These are phyloP conservation scores for Prietella phreatophila DNA, from an alignment of 2,113 vertebrate genomes.

Conservation along the genomic window DNA sequence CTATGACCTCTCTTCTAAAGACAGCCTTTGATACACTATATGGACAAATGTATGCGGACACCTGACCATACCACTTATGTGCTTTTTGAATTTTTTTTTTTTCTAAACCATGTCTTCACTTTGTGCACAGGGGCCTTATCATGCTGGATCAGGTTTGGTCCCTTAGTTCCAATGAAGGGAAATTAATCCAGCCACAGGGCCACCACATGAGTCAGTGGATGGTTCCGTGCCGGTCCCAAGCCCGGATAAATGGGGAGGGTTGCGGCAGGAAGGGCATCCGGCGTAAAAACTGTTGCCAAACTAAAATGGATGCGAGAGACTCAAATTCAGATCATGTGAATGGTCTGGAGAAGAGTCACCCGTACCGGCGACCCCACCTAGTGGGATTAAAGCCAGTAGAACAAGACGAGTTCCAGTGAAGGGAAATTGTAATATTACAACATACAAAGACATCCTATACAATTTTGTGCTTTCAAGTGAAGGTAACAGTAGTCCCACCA, in stretches of 20 bases:
- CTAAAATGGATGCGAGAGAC: too few species aligned
- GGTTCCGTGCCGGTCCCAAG: too few species aligned
- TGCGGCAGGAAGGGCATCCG: too few species aligned
- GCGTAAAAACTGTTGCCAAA: too few species aligned
- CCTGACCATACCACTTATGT: not conserved
- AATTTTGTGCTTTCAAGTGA: not conserved
- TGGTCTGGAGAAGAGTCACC: too few species aligned
- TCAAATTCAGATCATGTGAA: too few species aligned
- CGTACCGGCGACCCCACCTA: too few species aligned
- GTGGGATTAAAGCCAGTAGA: too few species aligned
- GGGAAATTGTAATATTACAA: not conserved
- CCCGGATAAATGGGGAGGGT: too few species aligned
- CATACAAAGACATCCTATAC: not conserved
- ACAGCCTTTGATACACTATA: not conserved
- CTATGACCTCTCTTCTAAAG: slow-evolving; percentile 14
- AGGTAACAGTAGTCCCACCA: slow-evolving; percentile 36
- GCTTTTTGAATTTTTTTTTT: not conserved
- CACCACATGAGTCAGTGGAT: too few species aligned
- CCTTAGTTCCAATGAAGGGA: not conserved
- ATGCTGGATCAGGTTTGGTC: not conserved
- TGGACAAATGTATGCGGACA: not conserved
- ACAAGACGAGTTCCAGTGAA: not conserved
- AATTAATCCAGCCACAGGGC: too few species aligned
- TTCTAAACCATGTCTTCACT: not conserved
- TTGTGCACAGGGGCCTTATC: not conserved